Evolutionary conservation across 2,113 vertebrate genomes (phyloP), one percentile per base, ranked within the genome.

Genomic region (Hemibagrus wyckioides): DNA sequence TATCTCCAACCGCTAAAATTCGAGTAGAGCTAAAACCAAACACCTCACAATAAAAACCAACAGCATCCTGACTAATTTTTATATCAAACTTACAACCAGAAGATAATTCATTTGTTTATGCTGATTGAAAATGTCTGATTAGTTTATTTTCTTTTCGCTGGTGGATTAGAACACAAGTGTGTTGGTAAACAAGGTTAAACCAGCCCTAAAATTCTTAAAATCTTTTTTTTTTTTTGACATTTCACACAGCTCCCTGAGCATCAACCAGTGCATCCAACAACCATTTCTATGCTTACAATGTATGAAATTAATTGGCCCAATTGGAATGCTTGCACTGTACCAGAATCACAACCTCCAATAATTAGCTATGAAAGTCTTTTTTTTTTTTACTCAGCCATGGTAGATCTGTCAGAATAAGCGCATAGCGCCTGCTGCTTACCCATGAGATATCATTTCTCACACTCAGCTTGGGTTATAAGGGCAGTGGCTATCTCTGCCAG

Each of bases 391-490:
- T 13, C 69, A 50, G 73, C 73, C 23, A 48, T 73, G 36, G 69
- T 23, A 15, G 36, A 73, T 73, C 69, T 73, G 69, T 44, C 36
- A 23, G 67, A 71, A 39, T 39, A 71, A 71, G 36, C 9, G 19
- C 19, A 71, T 23, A 23, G 33, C 17, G 33, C 30, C 36, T 41
- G 21, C 44, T 25, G 73, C 73, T 50, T 13, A 28, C 41, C 73
- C 25, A 50, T n/a, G 41, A n/a, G 41, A 76, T 76, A 48, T 76
- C 25, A n/a, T 48, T 50, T 25, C 73, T 76, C 73, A 76, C 41
- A 28, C 73, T 76, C 73, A n/a, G 41, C 41, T 44, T 48, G 73
- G 73, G 73, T 76, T 48, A 76, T 13, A 76, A 76, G 41, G 41
- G 73, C 41, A 50, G 41, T 48, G 25, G 41, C 44, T 73, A 73